Conservation (phyloP, 1,140 invertebrate genomes). For the Leptopilina boulardi region DNA sequence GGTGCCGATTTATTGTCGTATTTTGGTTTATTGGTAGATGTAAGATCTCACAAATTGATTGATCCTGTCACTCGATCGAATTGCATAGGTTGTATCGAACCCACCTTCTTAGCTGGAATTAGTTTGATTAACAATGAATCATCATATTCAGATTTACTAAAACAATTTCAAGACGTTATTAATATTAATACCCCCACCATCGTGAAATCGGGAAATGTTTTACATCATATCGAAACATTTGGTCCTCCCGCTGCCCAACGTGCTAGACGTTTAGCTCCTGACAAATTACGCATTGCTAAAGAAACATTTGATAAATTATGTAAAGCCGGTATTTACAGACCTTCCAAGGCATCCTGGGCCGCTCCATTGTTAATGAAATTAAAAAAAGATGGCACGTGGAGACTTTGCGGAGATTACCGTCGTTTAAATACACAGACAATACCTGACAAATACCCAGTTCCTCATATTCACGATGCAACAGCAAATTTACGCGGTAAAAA, state of each 20-base stretch:
- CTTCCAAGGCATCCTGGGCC: constrained; percentile 61
- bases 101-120: background rate
- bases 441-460: constrained; percentile 32
- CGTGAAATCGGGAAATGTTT: too few species aligned
- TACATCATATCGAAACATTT: constrained; percentile 25
- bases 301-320: constrained; percentile 1
- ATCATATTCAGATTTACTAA: background rate
- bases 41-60: background rate
- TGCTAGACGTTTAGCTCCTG: background rate
- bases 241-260: constrained; percentile 20
- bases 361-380: constrained; percentile 66
- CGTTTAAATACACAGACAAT: constrained; percentile 58
- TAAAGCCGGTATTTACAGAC: background rate
- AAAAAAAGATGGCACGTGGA: constrained; percentile 65
- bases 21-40: background rate
- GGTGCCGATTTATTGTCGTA: background rate
- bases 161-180: background rate
- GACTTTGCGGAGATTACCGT: constrained; percentile 67
- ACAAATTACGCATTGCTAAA: constrained; percentile 21
- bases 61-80: background rate
- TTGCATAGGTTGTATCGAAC: background rate
- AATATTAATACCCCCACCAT: background rate
- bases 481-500: background rate
- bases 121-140: background rate
- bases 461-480: background rate